phyloP scores from a whole-genome alignment of 2,888 invertebrate genomes.

The Drosophila neutralis region DNA sequence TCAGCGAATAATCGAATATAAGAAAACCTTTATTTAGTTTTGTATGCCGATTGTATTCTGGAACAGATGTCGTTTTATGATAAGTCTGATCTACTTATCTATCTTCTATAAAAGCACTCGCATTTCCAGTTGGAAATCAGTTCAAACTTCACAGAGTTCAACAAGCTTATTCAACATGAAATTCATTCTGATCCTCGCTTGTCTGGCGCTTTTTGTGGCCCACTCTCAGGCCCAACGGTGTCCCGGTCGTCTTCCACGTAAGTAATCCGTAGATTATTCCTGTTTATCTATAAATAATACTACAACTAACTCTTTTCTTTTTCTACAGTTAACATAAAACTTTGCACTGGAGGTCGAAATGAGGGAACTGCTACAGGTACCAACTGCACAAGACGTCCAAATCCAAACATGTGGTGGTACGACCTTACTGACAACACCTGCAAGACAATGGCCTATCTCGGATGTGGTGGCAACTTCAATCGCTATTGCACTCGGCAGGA shows the following conservation, averaged over 20 bases:
- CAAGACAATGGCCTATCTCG: background rate
- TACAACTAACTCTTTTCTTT: too few relatives aligned
- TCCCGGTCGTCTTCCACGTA: background rate
- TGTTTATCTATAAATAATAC: background rate
- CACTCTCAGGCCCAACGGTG: slow-evolving; percentile 20
- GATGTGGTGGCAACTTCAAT: slow-evolving; percentile 27
- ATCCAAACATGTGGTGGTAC: slow-evolving; percentile 30
- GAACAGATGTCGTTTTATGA: background rate
- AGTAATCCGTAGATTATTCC: background rate
- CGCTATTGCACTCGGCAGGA: background rate
- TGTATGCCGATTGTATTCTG: background rate
- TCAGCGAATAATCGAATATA: background rate
- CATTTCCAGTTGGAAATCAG: slow-evolving; percentile 12
- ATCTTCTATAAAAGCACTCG: slow-evolving; percentile 18
- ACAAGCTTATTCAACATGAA: slow-evolving; percentile 31
- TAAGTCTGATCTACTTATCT: background rate
- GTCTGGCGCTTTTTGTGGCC: slow-evolving; percentile 33
- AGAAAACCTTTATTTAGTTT: background rate
- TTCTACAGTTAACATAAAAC: background rate
- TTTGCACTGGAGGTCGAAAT: background rate
- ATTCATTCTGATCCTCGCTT: slow-evolving; percentile 36
- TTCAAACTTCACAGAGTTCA: slow-evolving; percentile 12
- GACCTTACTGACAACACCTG: background rate
- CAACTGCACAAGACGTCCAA: background rate
- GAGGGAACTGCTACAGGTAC: background rate